Base-by-base conservation (phyloP, 2,888 invertebrate species). In the Dione juno region DNA sequence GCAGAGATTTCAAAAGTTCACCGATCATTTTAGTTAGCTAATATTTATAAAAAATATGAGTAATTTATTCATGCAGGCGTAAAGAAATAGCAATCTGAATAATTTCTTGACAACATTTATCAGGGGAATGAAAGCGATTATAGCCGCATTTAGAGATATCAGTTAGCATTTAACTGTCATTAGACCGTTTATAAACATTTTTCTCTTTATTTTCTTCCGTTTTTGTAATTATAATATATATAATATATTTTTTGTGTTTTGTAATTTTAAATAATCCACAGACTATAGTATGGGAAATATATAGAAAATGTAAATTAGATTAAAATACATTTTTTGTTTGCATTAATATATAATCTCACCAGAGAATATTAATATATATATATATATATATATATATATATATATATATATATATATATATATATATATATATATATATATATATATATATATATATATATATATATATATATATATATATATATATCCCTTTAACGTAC, bases 1-100 rank as follows among this genome's bases (percentile, higher is more conserved):
- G 37, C 64, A 64, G 48, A 64, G 21, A 37, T 50, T 64, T 64
- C 37, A 19, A 48, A 41, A 21, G 43, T 43, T 41, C 41, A 43
- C 16, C 37, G 14, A 40, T 40, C 19, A 19, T 48, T 64, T 40
- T 21, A 19, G 64, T 37, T 19, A 52, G 37, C 40, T 50, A 45
- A 45, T 35, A 35, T 43, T 11, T 19, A 50, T 10, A 50, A 37
- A 37, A 35, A 45, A 28, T 14, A 28, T 43, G 19, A 19, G 7
- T 41, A 19, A 41, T 58, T 54, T 37, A n/a, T 28, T 28, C 5
- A 28, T 5, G 28, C 28, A 28, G 5, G 28, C 28, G 5, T 2
- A 2, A 28, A 28, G 28, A 28, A 28, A 28, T 28, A 3, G 28
- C 2, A 28, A 28, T 28, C 5, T 28, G 5, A 28, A 28, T 28